Conservation (phyloP, 2,888 invertebrate genomes). For the Cryptosula pallasiana region DNA sequence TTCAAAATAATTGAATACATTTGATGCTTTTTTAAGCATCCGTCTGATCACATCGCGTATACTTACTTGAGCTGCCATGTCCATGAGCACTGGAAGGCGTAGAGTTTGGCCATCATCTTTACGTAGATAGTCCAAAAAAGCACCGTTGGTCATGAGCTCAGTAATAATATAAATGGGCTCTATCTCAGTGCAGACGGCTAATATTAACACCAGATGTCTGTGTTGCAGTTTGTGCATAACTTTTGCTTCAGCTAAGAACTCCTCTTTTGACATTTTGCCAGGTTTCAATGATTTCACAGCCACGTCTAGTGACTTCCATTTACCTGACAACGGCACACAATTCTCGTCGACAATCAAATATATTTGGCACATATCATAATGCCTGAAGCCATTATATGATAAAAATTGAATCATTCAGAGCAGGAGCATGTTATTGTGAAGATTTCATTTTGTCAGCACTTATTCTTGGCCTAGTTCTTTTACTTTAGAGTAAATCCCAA, state of each 20-base stretch:
- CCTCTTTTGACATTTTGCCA: conserved; percentile 93
- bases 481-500: too few relatives aligned
- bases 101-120: conserved; percentile 77
- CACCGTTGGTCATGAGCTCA: conserved; percentile 91
- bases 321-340: too few relatives aligned
- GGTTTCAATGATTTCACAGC: conserved; percentile 90
- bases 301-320: conserved; percentile 90
- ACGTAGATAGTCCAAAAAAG: conserved; percentile 79
- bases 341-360: too few relatives aligned
- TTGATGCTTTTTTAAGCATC: too few relatives aligned
- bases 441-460: too few relatives aligned
- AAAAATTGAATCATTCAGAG: too few relatives aligned
- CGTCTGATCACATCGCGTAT: too few relatives aligned
- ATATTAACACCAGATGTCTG: conserved; percentile 72
- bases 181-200: conserved; percentile 76
- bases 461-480: too few relatives aligned
- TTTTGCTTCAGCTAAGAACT: conserved; percentile 76
- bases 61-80: conserved; percentile 78
- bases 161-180: conserved; percentile 83
- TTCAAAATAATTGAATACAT: too few relatives aligned
- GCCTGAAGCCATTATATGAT: too few relatives aligned
- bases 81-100: conserved; percentile 61
- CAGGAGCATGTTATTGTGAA: too few relatives aligned
- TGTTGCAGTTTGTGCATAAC: conserved; percentile 30
- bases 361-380: too few relatives aligned